Evolutionary conservation across 1,140 invertebrate genomes (phyloP).

Genomic region (Chelonus insularis): DNA sequence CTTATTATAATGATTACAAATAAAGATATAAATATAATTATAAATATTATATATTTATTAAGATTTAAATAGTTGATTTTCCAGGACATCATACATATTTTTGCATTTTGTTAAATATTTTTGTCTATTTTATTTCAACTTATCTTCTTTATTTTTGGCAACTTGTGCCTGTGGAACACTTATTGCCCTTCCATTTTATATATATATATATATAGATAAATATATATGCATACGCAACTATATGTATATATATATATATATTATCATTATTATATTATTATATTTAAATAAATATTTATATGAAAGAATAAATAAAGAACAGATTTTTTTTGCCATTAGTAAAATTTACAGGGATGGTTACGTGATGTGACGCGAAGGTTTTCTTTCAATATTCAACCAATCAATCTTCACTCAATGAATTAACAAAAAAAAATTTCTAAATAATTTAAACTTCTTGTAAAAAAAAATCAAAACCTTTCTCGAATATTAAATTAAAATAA

Average conservation of each 20-base stretch:
- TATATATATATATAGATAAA: slow-evolving; percentile 37
- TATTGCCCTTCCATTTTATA: slow-evolving; percentile 40
- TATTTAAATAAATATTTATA: slow-evolving; percentile 56
- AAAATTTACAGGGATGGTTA: slow-evolving; percentile 48
- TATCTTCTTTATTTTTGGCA: slow-evolving; percentile 49
- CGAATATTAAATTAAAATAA: too few species aligned
- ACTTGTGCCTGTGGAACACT: slow-evolving; percentile 61
- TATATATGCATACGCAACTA: slow-evolving; percentile 35
- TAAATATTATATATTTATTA: too few species aligned
- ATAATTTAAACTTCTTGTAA: too few species aligned
- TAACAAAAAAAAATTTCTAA: too few species aligned
- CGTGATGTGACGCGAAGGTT: slow-evolving; percentile 51
- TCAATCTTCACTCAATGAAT: too few species aligned
- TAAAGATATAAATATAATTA: too few species aligned
- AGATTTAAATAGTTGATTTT: slow-evolving; percentile 26
- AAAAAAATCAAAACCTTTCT: too few species aligned
- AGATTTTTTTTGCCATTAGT: slow-evolving; percentile 30
- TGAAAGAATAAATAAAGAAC: slow-evolving; percentile 35
- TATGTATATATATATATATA: slow-evolving; percentile 31
- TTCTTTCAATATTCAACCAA: slow-evolving; percentile 18
- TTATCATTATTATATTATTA: slow-evolving; percentile 29
- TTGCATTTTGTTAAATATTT: slow-evolving; percentile 45
- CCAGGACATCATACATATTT: slow-evolving; percentile 37
- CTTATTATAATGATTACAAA: too few species aligned
- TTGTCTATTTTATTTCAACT: slow-evolving; percentile 30